Percentiles rank a stretch among this genome's conserved stretches.
phyloP scores from a whole-genome alignment of 1,140 invertebrate genomes.

The Paraescarpia echinospica region DNA sequence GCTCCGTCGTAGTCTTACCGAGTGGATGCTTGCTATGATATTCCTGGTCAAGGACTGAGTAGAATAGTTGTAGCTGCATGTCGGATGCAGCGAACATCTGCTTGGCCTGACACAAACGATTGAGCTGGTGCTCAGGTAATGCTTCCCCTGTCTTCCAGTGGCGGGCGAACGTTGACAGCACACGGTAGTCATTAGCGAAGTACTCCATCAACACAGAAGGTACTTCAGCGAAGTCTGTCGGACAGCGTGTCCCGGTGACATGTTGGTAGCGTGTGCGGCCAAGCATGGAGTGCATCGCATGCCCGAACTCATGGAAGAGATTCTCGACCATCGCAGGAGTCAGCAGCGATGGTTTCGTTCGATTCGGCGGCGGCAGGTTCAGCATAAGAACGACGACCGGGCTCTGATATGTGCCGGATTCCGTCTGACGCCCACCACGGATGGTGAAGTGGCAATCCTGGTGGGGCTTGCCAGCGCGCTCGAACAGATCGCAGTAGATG shows the following conservation, averaged over 20 bases:
- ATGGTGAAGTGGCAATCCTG: conserved; percentile 99
- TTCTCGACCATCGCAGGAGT: conserved; percentile 84
- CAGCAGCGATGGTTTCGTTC: conserved; percentile 72
- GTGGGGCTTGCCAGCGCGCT: conserved; percentile 83
- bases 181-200: conserved; percentile 81
- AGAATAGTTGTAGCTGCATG: conserved; percentile 86
- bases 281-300: conserved; percentile 98
- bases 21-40: conserved; percentile 72
- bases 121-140: conserved; percentile 76
- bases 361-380: conserved; percentile 73
- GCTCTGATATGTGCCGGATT: conserved; percentile 83
- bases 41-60: conserved; percentile 84
- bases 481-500: conserved; percentile 98
- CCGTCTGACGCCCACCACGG: conserved; percentile 79
- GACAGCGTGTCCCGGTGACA: conserved; percentile 93
- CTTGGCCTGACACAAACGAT: conserved; percentile 76
- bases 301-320: conserved; percentile 98
- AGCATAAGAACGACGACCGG: conserved; percentile 94
- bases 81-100: conserved; percentile 81
- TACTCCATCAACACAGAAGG: conserved; percentile 98
- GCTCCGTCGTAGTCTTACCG: conserved; percentile 67
- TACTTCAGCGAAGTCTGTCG: conserved; percentile 97
- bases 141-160: conserved; percentile 88
- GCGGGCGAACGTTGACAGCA: conserved; percentile 78
- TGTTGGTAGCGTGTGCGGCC: conserved; percentile 92